Evolutionary conservation across 2,113 vertebrate genomes (phyloP).

Genomic region (Scartelaos histophorus): DNA sequence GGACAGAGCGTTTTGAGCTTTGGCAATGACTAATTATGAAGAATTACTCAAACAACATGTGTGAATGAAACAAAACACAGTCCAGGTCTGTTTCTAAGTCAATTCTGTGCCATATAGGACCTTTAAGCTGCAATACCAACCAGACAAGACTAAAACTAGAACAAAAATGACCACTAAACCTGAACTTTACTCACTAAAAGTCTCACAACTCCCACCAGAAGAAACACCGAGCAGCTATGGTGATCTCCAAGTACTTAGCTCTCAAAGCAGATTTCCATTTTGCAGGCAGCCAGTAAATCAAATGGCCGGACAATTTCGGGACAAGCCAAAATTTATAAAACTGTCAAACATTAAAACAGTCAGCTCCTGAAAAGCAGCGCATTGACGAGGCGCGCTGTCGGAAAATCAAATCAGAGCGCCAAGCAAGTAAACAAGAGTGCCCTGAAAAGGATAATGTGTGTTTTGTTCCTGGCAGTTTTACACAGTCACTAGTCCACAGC

Average conservation of each 20-base stretch:
- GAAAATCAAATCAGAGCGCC: constrained; percentile 39
- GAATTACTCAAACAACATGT: too few species aligned
- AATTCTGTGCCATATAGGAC: too few species aligned
- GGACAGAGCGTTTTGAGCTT: too few species aligned
- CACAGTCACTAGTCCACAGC: constrained; percentile 1
- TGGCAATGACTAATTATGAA: too few species aligned
- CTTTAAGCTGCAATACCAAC: too few species aligned
- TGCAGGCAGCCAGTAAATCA: background rate
- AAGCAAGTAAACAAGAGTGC: constrained; percentile 37
- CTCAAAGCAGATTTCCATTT: background rate
- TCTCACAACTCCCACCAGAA: background rate
- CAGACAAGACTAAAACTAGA: background rate
- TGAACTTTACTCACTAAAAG: background rate
- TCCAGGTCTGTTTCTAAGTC: too few species aligned
- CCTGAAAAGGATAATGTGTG: constrained; percentile 23
- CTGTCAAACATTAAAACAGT: constrained; percentile 21
- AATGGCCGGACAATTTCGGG: constrained; percentile 1
- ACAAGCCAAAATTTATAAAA: constrained; percentile 30
- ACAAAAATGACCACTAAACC: background rate
- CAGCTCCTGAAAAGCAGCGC: constrained; percentile 19
- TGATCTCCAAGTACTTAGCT: constrained; percentile 9
- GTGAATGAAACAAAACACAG: too few species aligned
- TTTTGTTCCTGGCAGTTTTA: constrained; percentile 14
- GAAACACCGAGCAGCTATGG: constrained; percentile 6
- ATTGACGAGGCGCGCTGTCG: constrained; percentile 29